Conservation (phyloP, 2,797 vertebrate species). For the Propithecus deckenii region DNA sequence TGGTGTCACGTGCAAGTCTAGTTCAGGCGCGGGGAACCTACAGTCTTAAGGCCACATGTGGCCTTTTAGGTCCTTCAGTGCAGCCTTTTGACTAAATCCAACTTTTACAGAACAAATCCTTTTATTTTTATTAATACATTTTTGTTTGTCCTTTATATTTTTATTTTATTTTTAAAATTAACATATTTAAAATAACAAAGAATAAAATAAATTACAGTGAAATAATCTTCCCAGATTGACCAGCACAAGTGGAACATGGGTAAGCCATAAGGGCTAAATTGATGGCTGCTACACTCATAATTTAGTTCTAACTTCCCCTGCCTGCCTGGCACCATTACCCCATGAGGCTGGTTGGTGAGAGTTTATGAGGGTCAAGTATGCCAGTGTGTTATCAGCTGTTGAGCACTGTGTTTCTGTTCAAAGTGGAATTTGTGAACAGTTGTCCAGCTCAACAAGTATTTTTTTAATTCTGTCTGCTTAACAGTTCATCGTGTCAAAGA, state of each 20-base stretch:
- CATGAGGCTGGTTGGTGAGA: background rate
- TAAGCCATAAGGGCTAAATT: background rate
- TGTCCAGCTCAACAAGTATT: background rate
- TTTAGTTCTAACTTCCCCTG: background rate
- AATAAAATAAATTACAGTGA: background rate
- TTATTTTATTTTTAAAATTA: background rate
- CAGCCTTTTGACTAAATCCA: background rate
- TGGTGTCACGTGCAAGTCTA: background rate
- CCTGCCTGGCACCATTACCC: background rate
- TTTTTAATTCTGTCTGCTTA: background rate
- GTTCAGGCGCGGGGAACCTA: background rate
- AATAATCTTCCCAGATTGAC: background rate
- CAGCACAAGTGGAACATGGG: background rate
- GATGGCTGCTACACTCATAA: background rate
- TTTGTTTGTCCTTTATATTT: background rate
- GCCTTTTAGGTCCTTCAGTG: background rate
- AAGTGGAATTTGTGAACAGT: background rate
- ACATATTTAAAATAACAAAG: background rate
- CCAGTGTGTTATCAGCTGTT: background rate
- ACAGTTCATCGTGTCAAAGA: background rate
- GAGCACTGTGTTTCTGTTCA: background rate
- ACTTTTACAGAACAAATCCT: background rate
- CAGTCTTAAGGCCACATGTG: too few species aligned
- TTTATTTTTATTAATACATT: background rate
- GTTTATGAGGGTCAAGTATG: background rate